Conservation (phyloP, 2,797 vertebrate genomes). For the Urocyon cinereoargenteus region DNA sequence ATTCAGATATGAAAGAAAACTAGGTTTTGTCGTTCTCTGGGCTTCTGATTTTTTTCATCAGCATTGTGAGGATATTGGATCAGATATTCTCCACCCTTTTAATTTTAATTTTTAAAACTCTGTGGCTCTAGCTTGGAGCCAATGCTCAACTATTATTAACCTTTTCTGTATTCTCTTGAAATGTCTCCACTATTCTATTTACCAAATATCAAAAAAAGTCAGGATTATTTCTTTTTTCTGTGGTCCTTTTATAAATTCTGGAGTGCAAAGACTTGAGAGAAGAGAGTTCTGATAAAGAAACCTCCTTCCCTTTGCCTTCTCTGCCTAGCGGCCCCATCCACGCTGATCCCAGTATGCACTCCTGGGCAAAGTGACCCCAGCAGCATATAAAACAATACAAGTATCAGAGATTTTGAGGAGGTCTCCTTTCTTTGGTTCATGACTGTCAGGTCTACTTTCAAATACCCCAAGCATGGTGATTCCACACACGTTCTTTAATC, state of each 20-base stretch:
- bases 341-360: background rate
- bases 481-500: background rate
- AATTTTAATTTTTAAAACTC: slow-evolving; percentile 6
- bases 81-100: background rate
- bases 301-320: background rate
- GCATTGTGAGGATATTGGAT: background rate
- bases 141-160: background rate
- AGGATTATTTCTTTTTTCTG: background rate
- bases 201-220: background rate
- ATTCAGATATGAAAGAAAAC: background rate
- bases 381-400: background rate
- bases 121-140: background rate
- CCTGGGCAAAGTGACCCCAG: background rate
- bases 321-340: background rate
- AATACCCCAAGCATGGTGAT: background rate
- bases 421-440: background rate
- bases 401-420: background rate
- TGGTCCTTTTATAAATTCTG: background rate
- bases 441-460: background rate
- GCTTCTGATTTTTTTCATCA: slow-evolving; percentile 15
- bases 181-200: background rate
- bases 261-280: background rate
- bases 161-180: background rate
- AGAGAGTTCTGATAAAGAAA: background rate
- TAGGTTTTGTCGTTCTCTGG: background rate